Evolutionary conservation across 2,888 invertebrate species (phyloP), one percentile per base, ranked within the genome.

Genomic region (Perizoma affinitatum): DNA sequence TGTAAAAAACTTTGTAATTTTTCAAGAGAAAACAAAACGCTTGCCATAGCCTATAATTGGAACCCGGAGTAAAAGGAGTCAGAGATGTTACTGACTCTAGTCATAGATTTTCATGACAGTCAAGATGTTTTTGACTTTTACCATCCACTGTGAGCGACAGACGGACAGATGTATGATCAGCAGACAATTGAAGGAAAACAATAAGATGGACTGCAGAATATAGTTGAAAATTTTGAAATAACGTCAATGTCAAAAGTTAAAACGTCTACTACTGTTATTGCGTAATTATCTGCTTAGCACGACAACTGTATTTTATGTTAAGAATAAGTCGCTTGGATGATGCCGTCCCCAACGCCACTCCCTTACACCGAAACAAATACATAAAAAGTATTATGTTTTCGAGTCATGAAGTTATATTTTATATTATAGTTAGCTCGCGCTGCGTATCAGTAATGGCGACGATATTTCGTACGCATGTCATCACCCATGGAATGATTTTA

Each of bases 271-370:
- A 38, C 38, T 38, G 38, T 38, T 38, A 2, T 38, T 38, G 38
- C 7, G 0, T 38, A 6, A 38, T 38, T 7, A 38, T 38, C 7
- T 38, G 38, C 4, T 38, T 6, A 1, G 1, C 38, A 38, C 5
- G 7, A 38, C 38, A 38, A 38, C 38, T 38, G 38, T 38, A 7
- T 38, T 38, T 38, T 1, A 38, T 38, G 7, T 38, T 38, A 22
- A 3, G 3, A 22, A 11, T 11, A 2, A 5, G 34, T 41, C 11
- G 22, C 33, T 41, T 41, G 48, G 53, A 61, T n/a, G 52, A 42
- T 47, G 61, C 61, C 61, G 50, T 58, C 61, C 58, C 61, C 61
- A 62, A 58, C 61, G 41, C 58, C 61, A 58, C 58, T 58, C 61
- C 61, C 61, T 11, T 57, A 42, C 61, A 38, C 61, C 61, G 9